Percentiles rank a stretch among this genome's conserved stretches.
These are phyloP conservation scores for Eupeodes corollae DNA, from an alignment of 1,140 invertebrate genomes.

Conservation along the genomic window DNA sequence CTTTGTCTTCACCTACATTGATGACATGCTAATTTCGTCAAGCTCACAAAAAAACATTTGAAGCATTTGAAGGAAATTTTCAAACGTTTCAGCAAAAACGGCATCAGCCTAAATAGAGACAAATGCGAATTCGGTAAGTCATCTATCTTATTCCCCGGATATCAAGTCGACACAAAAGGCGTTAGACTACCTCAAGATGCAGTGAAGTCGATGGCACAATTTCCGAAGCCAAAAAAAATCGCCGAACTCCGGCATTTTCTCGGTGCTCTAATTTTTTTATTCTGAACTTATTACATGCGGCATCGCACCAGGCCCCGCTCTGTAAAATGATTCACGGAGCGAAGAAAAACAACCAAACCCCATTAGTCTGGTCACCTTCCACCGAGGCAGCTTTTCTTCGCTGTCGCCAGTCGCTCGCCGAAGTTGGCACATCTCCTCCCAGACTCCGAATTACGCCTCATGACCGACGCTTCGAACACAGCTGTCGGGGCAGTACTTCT, in stretches of 20 bases:
- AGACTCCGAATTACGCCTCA: no score
- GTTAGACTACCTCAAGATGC: slow-evolving; percentile 26
- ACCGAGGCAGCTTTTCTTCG: no score
- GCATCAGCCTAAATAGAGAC: no score
- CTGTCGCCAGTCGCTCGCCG: no score
- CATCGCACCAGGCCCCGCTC: slow-evolving; percentile 16
- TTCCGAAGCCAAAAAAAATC: slow-evolving; percentile 22
- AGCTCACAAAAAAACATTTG: slow-evolving; percentile 16
- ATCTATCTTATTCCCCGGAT: slow-evolving; percentile 27
- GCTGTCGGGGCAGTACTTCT: not conserved
- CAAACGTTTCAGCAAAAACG: slow-evolving; percentile 10
- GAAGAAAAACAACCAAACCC: no score
- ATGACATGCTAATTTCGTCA: slow-evolving; percentile 36
- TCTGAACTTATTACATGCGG: slow-evolving; percentile 25
- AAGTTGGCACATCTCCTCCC: no score
- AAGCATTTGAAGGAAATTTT: slow-evolving; percentile 16
- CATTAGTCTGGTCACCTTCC: no score
- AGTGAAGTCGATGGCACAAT: slow-evolving; percentile 29
- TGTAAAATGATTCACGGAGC: no score
- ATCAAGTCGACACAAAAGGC: slow-evolving; percentile 21
- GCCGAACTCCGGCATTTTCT: slow-evolving; percentile 36
- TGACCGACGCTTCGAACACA: no score
- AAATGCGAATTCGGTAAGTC: slow-evolving; percentile 21
- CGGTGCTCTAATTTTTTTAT: slow-evolving; percentile 36
- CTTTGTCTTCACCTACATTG: slow-evolving; percentile 21